Conservation (phyloP, 2,888 invertebrate species). For the Stramonita haemastoma region DNA sequence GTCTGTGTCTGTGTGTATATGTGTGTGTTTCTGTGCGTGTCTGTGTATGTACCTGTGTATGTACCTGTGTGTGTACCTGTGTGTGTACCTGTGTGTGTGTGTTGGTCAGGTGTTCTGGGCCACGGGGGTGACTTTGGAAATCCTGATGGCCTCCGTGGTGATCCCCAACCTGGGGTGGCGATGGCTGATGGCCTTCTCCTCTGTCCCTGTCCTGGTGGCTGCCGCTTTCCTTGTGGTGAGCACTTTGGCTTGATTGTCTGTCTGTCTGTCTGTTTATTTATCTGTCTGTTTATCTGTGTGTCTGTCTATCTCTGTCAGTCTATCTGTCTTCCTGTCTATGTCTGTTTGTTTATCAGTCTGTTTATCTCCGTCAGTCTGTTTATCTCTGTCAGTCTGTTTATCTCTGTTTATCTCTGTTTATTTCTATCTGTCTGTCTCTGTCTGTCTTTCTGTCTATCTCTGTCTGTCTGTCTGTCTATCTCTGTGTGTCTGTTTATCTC, state of each 20-base stretch:
- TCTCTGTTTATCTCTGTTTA: not conserved
- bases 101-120: slow-evolving; percentile 73
- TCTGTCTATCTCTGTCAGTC: not conserved
- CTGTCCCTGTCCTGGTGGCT: slow-evolving; percentile 70
- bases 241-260: slow-evolving; percentile 16
- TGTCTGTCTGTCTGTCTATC: not conserved
- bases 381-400: not conserved
- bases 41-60: not conserved
- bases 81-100: slow-evolving; percentile 40
- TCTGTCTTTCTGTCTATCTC: not conserved
- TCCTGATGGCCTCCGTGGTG: slow-evolving; percentile 72
- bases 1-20: not conserved
- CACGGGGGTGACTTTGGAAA: slow-evolving; percentile 72
- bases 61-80: slow-evolving; percentile 26
- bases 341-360: not conserved
- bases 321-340: not conserved
- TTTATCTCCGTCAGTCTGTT: not conserved
- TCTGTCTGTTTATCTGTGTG: not conserved
- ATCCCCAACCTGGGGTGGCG: slow-evolving; percentile 75
- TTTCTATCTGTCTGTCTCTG: not conserved
- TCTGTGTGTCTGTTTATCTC: not conserved
- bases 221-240: slow-evolving; percentile 69
- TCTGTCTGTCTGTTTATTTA: not conserved
- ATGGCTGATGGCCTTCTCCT: slow-evolving; percentile 72
- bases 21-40: slow-evolving; percentile 40